Evolutionary conservation across 2,113 vertebrate species (phyloP).

Genomic region (Irena cyanogastra): DNA sequence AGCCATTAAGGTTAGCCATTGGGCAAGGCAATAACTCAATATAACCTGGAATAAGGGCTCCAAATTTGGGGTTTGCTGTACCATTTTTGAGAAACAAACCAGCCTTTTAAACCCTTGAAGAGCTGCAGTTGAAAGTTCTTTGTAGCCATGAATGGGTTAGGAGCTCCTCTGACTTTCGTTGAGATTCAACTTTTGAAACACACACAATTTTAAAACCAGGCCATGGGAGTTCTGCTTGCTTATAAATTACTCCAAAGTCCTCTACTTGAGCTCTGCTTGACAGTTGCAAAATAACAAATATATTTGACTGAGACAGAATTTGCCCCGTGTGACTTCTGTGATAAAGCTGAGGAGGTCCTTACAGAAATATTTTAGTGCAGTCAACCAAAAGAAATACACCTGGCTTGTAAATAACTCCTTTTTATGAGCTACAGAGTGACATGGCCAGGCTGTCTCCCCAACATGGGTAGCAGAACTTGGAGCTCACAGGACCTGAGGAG

Average conservation of each 20-base stretch:
- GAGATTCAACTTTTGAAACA: neutral
- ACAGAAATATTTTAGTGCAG: neutral
- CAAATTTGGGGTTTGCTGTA: neutral
- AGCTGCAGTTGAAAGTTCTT: neutral
- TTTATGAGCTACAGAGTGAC: accelerated
- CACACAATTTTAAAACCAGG: neutral
- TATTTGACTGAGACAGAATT: neutral
- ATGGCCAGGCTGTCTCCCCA: neutral
- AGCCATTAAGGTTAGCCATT: neutral
- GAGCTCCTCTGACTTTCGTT: neutral
- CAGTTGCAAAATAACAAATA: neutral
- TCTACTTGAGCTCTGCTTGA: neutral
- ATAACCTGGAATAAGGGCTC: neutral
- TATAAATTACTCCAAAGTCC: neutral
- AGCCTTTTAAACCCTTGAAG: neutral
- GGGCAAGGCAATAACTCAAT: neutral
- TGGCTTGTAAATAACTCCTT: neutral
- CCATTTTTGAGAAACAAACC: neutral
- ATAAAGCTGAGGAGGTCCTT: neutral
- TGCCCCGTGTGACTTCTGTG: neutral
- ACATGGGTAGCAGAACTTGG: neutral
- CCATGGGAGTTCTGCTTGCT: neutral
- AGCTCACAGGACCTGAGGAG: neutral
- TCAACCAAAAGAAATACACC: neutral
- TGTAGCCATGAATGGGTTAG: neutral